Conservation (phyloP, 1,140 invertebrate species). For the Drosophila murphyi region DNA sequence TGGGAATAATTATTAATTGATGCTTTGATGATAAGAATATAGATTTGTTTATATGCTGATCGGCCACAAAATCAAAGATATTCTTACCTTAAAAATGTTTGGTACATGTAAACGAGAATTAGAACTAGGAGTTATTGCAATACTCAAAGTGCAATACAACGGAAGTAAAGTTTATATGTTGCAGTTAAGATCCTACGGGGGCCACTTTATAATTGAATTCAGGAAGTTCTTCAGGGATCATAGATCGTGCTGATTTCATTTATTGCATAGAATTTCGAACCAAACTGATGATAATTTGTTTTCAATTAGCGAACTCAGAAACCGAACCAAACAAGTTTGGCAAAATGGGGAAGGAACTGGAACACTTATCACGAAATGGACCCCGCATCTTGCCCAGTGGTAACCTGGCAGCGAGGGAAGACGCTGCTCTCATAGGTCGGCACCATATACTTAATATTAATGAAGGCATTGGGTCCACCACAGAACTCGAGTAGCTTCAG, state of each 20-base stretch:
- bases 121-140: too few species aligned
- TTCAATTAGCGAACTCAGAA: slow-evolving; percentile 8
- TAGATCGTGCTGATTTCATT: neutral
- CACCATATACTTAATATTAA: slow-evolving; percentile 98
- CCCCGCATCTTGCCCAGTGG: neutral
- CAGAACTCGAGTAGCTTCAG: slow-evolving; percentile 94
- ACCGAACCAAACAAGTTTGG: slow-evolving; percentile 15
- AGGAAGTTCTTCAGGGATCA: neutral
- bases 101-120: too few species aligned
- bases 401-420: slow-evolving; percentile 64
- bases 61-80: too few species aligned
- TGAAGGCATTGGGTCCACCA: slow-evolving; percentile 97
- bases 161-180: too few species aligned
- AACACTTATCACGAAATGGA: slow-evolving; percentile 9
- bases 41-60: too few species aligned
- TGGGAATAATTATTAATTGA: too few species aligned
- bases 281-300: slow-evolving; percentile 25
- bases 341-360: neutral
- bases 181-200: too few species aligned
- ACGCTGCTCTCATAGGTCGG: slow-evolving; percentile 98
- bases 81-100: too few species aligned
- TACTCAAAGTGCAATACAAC: too few species aligned
- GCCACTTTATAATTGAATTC: too few species aligned
- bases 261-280: slow-evolving; percentile 39
- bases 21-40: too few species aligned